Evolutionary conservation across 1,140 invertebrate species (phyloP).

Genomic region (Platorchestia sp.): DNA sequence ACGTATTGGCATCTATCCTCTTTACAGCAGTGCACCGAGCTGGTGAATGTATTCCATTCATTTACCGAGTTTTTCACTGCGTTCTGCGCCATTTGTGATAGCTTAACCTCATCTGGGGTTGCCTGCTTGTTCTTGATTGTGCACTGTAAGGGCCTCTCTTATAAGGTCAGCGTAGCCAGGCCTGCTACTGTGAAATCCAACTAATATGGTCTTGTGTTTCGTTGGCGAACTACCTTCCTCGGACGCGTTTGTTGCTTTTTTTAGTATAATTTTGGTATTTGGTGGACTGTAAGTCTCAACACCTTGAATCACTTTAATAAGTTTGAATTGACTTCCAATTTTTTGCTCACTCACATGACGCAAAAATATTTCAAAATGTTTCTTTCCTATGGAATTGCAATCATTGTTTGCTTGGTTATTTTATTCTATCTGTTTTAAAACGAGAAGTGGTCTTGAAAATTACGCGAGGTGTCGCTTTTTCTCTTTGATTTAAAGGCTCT

Average conservation of each 20-base stretch:
- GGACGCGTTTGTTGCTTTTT: not conserved
- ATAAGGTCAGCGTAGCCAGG: too few relatives aligned
- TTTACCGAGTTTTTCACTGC: not conserved
- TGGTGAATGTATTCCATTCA: not conserved
- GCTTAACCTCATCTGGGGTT: not conserved
- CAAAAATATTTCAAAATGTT: not conserved
- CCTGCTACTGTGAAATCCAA: too few relatives aligned
- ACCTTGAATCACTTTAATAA: not conserved
- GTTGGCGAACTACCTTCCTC: not conserved
- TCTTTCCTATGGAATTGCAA: not conserved
- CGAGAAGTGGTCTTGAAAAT: not conserved
- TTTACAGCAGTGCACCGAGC: not conserved
- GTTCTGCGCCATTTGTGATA: not conserved
- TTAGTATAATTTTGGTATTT: not conserved
- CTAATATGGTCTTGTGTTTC: not conserved
- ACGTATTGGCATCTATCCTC: not conserved
- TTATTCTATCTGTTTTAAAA: not conserved
- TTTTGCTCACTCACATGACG: not conserved
- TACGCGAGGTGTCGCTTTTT: not conserved
- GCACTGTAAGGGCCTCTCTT: not conserved
- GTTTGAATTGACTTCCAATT: not conserved
- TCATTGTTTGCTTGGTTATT: not conserved
- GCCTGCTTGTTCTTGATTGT: not conserved
- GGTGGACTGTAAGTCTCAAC: not conserved
- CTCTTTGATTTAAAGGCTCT: too few relatives aligned